Evolutionary conservation across 2,797 vertebrate species (phyloP).

Genomic region (Acanthopagrus latus): DNA sequence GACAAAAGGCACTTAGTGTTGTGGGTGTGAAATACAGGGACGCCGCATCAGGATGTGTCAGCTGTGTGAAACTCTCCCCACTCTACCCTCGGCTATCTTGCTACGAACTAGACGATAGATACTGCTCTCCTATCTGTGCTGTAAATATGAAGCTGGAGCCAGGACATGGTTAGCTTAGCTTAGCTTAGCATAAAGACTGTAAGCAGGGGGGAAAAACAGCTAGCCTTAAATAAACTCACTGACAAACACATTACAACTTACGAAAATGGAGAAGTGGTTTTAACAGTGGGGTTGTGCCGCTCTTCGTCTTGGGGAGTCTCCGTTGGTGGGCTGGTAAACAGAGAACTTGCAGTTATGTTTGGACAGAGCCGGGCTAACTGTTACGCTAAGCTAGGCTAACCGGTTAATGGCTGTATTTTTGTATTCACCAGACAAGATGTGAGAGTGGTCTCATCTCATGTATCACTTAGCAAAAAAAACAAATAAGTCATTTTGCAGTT

Average conservation of each 20-base stretch:
- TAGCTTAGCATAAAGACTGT: conserved; percentile 21
- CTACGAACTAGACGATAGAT: background rate
- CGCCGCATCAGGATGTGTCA: conserved; percentile 25
- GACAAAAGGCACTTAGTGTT: conserved; percentile 70
- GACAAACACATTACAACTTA: background rate
- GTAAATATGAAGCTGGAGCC: background rate
- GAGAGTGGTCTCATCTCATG: background rate
- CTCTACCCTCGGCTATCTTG: background rate
- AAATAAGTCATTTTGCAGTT: background rate
- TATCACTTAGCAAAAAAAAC: background rate
- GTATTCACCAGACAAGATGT: background rate
- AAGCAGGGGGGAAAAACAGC: background rate
- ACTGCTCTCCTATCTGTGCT: background rate
- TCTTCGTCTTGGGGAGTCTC: background rate
- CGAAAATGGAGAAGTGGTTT: background rate
- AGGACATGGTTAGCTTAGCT: background rate
- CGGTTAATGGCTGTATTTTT: background rate
- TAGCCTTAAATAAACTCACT: conserved; percentile 2
- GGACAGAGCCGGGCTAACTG: background rate
- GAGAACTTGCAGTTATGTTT: background rate
- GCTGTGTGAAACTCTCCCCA: conserved; percentile 3
- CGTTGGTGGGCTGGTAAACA: background rate
- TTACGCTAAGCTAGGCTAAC: background rate
- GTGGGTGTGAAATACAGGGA: conserved; percentile 68
- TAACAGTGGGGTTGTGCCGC: background rate